Base-by-base conservation (phyloP, 2,797 vertebrate genomes). In the Echeneis naucrates region DNA sequence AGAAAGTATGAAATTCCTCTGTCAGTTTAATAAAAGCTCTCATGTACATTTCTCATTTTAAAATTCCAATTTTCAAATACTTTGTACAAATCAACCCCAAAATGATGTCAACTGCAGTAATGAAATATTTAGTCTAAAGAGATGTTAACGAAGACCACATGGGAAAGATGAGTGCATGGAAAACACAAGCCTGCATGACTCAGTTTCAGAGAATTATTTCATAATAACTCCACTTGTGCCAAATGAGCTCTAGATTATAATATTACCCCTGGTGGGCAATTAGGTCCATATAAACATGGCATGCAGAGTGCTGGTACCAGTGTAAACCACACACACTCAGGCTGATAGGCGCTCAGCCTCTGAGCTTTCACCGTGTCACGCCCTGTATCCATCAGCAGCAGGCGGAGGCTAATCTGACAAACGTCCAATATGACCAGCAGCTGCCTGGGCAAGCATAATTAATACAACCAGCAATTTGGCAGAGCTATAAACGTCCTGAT, bases 391-490 rank as follows among this genome's bases (percentile, higher is more conserved):
- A 86, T 92, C 85, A 90, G 81, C 86, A 42, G 87, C 77, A 75
- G 2, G 1, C 37, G 82, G 93, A 92, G 82, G 88, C 89, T 75
- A 92, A 93, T 90, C 76, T 95, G 95, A 96, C 94, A 95, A 94
- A 95, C 94, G 92, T 87, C 91, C 86, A 93, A 75, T 38, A 71
- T 74, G 72, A 89, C n/a, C 65, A 53, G 53, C 88, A 86, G 81
- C 83, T 77, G 81, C 64, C 77, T 4, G 75, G 24, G 38, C 64
- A 33, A 77, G 72, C 75, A 85, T 94, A 94, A 95, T 92, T 94
- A 94, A 95, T 94, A 91, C 91, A 94, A 93, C 94, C 83, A 10
- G 68, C 69, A 60, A 91, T 93, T 92, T 92, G 91, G 88, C 69
- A 26, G 87, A 91, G 88, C 86, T 92, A 93, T 93, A 91, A 87